These are phyloP conservation scores for Rutilus rutilus DNA, from an alignment of 2,113 vertebrate species.

Conservation along the genomic window DNA sequence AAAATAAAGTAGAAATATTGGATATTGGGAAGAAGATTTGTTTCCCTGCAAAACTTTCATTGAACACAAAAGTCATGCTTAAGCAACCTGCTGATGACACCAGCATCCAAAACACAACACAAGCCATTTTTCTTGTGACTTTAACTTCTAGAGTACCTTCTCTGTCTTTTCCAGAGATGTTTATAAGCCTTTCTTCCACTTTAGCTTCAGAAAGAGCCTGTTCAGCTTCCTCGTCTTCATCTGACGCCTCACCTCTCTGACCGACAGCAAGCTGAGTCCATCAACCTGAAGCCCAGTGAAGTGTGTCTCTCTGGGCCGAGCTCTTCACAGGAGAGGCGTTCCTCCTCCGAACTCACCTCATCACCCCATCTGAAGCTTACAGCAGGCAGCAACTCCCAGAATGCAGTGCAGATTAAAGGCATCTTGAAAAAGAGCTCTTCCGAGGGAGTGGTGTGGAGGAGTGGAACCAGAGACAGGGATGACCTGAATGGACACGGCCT, in stretches of 20 bases:
- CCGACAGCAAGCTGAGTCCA: slow-evolving; percentile 71
- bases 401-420: slow-evolving; percentile 64
- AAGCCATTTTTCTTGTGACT: background rate
- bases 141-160: background rate
- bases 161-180: background rate
- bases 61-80: background rate
- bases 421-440: slow-evolving; percentile 76
- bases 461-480: slow-evolving; percentile 16
- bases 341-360: slow-evolving; percentile 22
- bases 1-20: background rate
- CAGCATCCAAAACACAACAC: too few species aligned
- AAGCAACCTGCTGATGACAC: too few species aligned
- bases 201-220: slow-evolving; percentile 73
- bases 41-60: background rate
- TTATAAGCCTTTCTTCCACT: background rate
- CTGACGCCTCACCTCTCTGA: slow-evolving; percentile 70
- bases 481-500: slow-evolving; percentile 11
- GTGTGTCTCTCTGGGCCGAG: slow-evolving; percentile 60
- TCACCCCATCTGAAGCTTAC: slow-evolving; percentile 29
- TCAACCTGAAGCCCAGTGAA: slow-evolving; percentile 78
- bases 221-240: slow-evolving; percentile 72
- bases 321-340: background rate
- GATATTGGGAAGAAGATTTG: background rate
- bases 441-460: slow-evolving; percentile 49
- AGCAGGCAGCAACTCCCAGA: slow-evolving; percentile 30